Evolutionary conservation across 2,113 vertebrate genomes (phyloP), one percentile per base, ranked within the genome.

Genomic region (Mionectes macconnelli): DNA sequence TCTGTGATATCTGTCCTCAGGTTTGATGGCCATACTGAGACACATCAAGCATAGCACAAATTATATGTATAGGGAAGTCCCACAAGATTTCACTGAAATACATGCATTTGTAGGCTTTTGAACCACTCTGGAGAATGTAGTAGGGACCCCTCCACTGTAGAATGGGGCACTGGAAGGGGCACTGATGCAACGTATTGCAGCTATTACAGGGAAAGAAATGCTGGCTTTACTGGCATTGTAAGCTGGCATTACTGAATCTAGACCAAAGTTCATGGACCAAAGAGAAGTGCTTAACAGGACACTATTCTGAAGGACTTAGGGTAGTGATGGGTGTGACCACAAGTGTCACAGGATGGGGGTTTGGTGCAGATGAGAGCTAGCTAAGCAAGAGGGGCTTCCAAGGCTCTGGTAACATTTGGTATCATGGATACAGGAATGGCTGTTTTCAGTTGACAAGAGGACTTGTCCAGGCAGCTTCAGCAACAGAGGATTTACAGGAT

Each of bases 141-240:
- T 15, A 59, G 39, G 31, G 12, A 63, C 14, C 2, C 2, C 5
- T 75, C 18, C 42, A 27, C 44, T 62, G 20, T 59, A 78, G 55
- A 84, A 14, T 0, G 0, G 11, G 31, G 14, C 16, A 40, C 4
- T 17, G 18, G 64, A 77, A 13, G 9, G 17, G 42, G 7, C 17
- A 44, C 9, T 66, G 62, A 39, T 0, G 4, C 3, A 9, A 49
- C 20, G 6, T n/a, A 12, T 4, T 40, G 23, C 24, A 14, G 21
- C 47, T 35, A 31, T 37, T 22, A 20, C 21, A 52, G 14, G 22
- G 6, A 55, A 19, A 49, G 35, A 59, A 85, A 50, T 40, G 35
- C 25, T 83, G 66, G 27, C 2, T 24, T 92, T 62, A 12, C 14
- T 66, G 14, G 21, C 49, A 22, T 25, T 56, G n/a, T 60, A 70